Evolutionary conservation across 2,113 vertebrate genomes (phyloP), one percentile per base, ranked within the genome.

Genomic region (Eclectus roratus): DNA sequence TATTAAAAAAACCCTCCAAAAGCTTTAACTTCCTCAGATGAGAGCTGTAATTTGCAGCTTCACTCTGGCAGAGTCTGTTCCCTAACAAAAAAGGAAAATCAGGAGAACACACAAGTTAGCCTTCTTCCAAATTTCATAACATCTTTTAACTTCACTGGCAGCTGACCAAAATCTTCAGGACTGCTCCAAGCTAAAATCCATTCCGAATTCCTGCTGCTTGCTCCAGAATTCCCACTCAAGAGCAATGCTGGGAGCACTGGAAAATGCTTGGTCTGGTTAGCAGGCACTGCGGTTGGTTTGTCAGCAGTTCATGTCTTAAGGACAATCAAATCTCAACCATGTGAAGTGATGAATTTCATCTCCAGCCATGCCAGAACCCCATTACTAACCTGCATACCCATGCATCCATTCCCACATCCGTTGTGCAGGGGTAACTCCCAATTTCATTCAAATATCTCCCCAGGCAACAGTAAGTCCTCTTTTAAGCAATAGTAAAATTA

Each of bases 291-390:
- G 23, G 29, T 49, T 61, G 28, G 29, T 82, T 58, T 56, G 20
- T 19, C 55, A 56, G 37, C 19, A 63, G 61, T 17, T 70, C 31
- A 16, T 21, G 28, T 29, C 39, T 39, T 55, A 29, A 33, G 9
- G 46, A 41, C 37, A 73, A 80, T 4, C 2, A 1, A 44, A 35
- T 17, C 71, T 44, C 4, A 0, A 13, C 31, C 13, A 8, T 2
- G 9, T 4, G 11, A 55, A 41, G 41, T 3, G 23, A 31, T 19
- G 65, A 17, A 35, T 60, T 50, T 28, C 28, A 46, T 9, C 4
- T 12, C 39, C 61, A 44, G 60, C 9, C 35, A 29, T 1, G 6
- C 10, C 44, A 39, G 39, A 79, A 33, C 16, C 11, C 69, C 46
- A 16, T 19, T 19, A 11, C 10, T 27, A 49, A 43, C 8, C 12